phyloP scores from a whole-genome alignment of 2,888 invertebrate genomes.

The Microctonus aethiopoides region DNA sequence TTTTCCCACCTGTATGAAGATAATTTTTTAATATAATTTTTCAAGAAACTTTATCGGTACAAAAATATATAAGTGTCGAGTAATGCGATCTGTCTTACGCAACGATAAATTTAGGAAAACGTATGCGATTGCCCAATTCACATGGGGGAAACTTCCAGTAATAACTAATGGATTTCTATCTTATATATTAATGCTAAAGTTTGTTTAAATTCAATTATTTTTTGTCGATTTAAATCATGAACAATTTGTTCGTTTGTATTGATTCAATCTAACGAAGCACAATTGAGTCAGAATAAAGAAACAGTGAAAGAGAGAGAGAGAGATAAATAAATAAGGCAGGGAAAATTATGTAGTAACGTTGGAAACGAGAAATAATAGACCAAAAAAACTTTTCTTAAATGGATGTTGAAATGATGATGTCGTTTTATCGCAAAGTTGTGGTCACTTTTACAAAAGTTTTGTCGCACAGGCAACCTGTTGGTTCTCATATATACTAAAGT shows the following conservation, averaged over 20 bases:
- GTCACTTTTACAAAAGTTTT: slow-evolving; percentile 27
- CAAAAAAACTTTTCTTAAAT: background rate
- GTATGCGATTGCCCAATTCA: slow-evolving; percentile 21
- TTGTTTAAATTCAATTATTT: background rate
- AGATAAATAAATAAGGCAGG: background rate
- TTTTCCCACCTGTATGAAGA: too few species aligned
- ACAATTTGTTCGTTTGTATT: background rate
- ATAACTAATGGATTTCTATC: background rate
- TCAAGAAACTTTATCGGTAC: too few species aligned
- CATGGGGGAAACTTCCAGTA: background rate
- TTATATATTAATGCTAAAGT: background rate
- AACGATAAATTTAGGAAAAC: slow-evolving; percentile 40
- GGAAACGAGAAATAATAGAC: background rate
- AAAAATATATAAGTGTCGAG: slow-evolving; percentile 34
- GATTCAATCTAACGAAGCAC: background rate
- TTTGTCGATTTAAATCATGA: background rate
- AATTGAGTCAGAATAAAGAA: background rate
- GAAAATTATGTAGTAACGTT: background rate
- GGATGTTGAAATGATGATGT: slow-evolving; percentile 24
- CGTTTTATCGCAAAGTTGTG: slow-evolving; percentile 34
- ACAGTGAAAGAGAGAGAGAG: background rate
- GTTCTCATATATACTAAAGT: slow-evolving; percentile 14
- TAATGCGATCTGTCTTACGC: slow-evolving; percentile 41
- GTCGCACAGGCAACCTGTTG: slow-evolving; percentile 32
- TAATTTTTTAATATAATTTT: too few species aligned